Percentiles rank a stretch among this genome's conserved stretches.
Evolutionary conservation across 30 jellyfish, hydroid and myxozoan genomes (phyloP).

Genomic region (Catostylus mosaicus): DNA sequence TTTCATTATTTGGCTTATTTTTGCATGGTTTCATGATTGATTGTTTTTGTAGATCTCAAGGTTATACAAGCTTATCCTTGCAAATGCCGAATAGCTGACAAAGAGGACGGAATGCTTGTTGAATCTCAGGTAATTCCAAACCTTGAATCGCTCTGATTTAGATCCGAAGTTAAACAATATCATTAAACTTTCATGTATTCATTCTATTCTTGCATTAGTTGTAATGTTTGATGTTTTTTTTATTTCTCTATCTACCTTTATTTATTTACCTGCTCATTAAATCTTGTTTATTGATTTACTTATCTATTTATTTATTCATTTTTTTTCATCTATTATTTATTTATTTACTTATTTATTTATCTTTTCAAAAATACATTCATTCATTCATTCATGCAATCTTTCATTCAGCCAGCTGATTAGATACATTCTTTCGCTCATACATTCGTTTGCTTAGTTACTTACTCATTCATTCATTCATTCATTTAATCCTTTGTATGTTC

Average conservation of each 20-base stretch:
- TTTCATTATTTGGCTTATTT: too few species aligned
- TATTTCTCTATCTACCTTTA: too few species aligned
- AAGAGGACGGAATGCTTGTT: conserved; percentile 41
- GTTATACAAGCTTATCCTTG: conserved; percentile 83
- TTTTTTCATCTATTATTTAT: neutral
- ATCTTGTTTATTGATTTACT: neutral
- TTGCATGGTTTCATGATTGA: neutral
- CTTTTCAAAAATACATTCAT: neutral
- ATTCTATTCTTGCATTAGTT: too few species aligned
- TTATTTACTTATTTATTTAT: neutral
- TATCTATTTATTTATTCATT: too few species aligned
- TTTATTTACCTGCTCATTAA: too few species aligned
- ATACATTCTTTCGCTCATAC: too few species aligned
- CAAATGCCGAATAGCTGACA: conserved; percentile 61
- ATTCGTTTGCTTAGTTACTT: neutral
- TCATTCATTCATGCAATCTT: neutral
- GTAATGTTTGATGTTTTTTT: too few species aligned
- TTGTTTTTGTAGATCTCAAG: conserved; percentile 61
- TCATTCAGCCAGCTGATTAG: neutral
- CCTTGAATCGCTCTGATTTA: neutral
- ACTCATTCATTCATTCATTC: neutral
- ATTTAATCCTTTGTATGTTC: neutral
- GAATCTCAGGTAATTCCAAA: conserved; percentile 56
- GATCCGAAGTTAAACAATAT: neutral
- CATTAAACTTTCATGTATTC: neutral